phyloP scores from a whole-genome alignment of 1,140 invertebrate species.

The Drosophila kikkawai region DNA sequence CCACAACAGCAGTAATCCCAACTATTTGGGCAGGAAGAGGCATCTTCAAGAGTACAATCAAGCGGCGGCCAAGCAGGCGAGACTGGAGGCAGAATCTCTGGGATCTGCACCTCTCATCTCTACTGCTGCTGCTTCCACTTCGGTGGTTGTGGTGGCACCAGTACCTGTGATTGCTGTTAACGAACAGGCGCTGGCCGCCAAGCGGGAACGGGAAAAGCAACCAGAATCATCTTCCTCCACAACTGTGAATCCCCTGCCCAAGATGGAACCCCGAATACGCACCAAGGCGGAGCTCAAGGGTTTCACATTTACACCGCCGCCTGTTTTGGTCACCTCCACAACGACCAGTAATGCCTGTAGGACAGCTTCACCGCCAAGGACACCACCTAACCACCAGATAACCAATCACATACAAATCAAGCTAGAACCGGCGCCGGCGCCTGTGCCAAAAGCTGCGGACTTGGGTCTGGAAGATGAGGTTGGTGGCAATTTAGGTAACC shows the following conservation, averaged over 20 bases:
- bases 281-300: slow-evolving; percentile 94
- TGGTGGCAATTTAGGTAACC: slow-evolving; percentile 25
- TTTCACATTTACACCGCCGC: slow-evolving; percentile 80
- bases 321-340: slow-evolving; percentile 57
- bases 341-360: slow-evolving; percentile 11
- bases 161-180: slow-evolving; percentile 72
- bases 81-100: slow-evolving; percentile 38
- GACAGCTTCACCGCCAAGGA: slow-evolving; percentile 6
- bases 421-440: slow-evolving; percentile 48
- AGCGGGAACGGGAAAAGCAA: slow-evolving; percentile 41
- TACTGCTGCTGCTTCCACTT: neutral
- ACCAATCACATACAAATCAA: slow-evolving; percentile 73
- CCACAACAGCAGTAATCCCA: slow-evolving; percentile 71
- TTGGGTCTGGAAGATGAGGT: slow-evolving; percentile 42
- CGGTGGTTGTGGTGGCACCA: slow-evolving; percentile 35
- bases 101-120: neutral
- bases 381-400: slow-evolving; percentile 42
- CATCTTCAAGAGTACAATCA: slow-evolving; percentile 78
- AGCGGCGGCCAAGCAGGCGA: slow-evolving; percentile 58
- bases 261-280: slow-evolving; percentile 89
- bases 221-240: slow-evolving; percentile 9
- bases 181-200: slow-evolving; percentile 59
- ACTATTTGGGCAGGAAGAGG: slow-evolving; percentile 73
- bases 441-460: slow-evolving; percentile 13
- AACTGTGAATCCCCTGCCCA: slow-evolving; percentile 22